A percentile compares a stretch with the other conserved stretches of the same genome.
Conservation (phyloP, 2,888 invertebrate genomes). For the Drymonia ruficornis region DNA sequence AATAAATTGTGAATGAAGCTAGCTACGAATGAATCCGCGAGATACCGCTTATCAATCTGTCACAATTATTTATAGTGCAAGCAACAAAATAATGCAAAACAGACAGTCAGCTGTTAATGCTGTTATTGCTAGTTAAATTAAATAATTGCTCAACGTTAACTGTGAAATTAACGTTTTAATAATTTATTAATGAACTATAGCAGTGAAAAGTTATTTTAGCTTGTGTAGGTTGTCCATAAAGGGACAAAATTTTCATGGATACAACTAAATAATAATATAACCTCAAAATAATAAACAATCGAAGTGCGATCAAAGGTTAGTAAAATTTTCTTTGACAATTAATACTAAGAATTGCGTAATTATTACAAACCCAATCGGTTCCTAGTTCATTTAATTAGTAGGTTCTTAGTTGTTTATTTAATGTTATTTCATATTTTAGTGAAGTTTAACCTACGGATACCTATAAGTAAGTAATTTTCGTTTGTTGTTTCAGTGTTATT, state of each 20-base stretch:
- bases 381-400: too few relatives aligned
- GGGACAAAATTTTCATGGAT: constrained; percentile 12
- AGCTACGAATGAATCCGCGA: constrained; percentile 31
- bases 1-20: constrained; percentile 21
- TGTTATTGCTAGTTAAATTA: constrained; percentile 1
- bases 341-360: too few relatives aligned
- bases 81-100: constrained; percentile 14
- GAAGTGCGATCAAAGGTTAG: constrained; percentile 35
- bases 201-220: not conserved
- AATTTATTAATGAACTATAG: not conserved
- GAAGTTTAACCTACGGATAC: too few relatives aligned
- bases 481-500: too few relatives aligned
- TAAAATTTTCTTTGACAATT: constrained; percentile 24
- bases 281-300: constrained; percentile 48
- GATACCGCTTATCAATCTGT: constrained; percentile 19
- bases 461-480: too few relatives aligned
- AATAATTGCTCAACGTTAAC: constrained; percentile 5
- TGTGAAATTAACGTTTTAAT: not conserved
- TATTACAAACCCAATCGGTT: too few relatives aligned
- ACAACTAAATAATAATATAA: constrained; percentile 34
- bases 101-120: constrained; percentile 10
- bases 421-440: too few relatives aligned
- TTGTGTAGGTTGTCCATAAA: not conserved
- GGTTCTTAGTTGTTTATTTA: not conserved
- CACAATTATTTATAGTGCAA: constrained; percentile 1